Evolutionary conservation across 2,888 invertebrate species (phyloP).

Genomic region (Ophonus ardosiacus): DNA sequence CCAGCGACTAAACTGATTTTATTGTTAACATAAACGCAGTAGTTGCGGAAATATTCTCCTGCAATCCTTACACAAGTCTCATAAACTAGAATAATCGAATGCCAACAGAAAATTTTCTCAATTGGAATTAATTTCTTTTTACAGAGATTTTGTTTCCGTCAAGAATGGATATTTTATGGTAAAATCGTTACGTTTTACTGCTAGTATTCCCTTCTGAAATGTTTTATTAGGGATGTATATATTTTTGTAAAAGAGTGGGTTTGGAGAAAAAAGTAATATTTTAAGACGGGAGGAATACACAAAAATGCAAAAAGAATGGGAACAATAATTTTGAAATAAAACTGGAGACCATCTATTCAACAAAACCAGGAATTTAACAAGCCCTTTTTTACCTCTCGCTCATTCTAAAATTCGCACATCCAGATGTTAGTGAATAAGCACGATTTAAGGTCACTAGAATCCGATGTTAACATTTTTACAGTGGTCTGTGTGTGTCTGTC

Average conservation of each 20-base stretch:
- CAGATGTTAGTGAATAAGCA: too few species aligned
- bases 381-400: too few species aligned
- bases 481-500: too few species aligned
- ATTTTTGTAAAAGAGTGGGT: neutral
- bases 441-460: too few species aligned
- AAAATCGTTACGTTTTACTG: neutral
- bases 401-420: too few species aligned
- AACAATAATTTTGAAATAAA: too few species aligned
- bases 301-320: too few species aligned
- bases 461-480: too few species aligned
- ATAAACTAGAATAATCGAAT: neutral
- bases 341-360: too few species aligned
- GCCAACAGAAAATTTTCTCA: neutral
- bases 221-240: neutral
- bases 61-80: neutral
- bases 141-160: neutral
- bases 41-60: neutral
- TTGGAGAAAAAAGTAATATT: too few species aligned
- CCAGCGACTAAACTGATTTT: neutral
- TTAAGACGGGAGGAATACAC: too few species aligned
- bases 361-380: too few species aligned
- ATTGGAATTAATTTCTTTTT: neutral
- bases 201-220: neutral
- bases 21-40: conserved; percentile 14
- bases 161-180: neutral